Conservation (phyloP, 2,888 invertebrate species). For the Leucophenga maculata region DNA sequence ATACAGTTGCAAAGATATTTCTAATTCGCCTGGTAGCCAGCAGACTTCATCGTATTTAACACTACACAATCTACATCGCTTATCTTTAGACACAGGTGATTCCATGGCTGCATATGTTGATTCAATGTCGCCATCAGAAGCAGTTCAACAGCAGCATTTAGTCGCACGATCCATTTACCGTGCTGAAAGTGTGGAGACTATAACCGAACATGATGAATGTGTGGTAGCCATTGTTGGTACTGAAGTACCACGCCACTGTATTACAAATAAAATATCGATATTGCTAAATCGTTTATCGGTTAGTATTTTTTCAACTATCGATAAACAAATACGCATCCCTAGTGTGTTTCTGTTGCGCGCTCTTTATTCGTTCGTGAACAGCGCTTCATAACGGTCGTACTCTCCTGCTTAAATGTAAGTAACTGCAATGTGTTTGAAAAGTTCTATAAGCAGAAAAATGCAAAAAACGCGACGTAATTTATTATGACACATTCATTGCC, state of each 20-base stretch:
- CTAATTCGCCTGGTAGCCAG: too few species aligned
- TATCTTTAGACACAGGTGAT: not conserved
- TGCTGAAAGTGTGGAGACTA: slow-evolving; percentile 53
- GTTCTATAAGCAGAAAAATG: slow-evolving; percentile 30
- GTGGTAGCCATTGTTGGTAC: slow-evolving; percentile 56
- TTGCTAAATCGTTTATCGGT: too few species aligned
- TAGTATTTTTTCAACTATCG: too few species aligned
- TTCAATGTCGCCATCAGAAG: slow-evolving; percentile 40
- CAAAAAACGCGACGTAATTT: slow-evolving; percentile 22
- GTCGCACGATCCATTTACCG: slow-evolving; percentile 43
- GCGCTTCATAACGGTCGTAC: slow-evolving; percentile 23
- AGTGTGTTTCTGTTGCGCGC: too few species aligned
- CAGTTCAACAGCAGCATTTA: slow-evolving; percentile 37
- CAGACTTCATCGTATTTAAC: not conserved
- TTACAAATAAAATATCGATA: too few species aligned
- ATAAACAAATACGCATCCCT: too few species aligned
- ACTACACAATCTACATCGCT: too few species aligned
- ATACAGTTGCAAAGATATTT: too few species aligned
- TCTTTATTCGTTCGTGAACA: slow-evolving; percentile 53
- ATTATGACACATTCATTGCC: not conserved
- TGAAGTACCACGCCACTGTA: too few species aligned
- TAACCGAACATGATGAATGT: slow-evolving; percentile 52
- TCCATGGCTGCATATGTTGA: slow-evolving; percentile 18
- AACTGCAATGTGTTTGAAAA: slow-evolving; percentile 35
- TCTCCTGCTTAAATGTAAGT: slow-evolving; percentile 64